Conservation (phyloP, 2,797 vertebrate species). For the Callimico goeldii region DNA sequence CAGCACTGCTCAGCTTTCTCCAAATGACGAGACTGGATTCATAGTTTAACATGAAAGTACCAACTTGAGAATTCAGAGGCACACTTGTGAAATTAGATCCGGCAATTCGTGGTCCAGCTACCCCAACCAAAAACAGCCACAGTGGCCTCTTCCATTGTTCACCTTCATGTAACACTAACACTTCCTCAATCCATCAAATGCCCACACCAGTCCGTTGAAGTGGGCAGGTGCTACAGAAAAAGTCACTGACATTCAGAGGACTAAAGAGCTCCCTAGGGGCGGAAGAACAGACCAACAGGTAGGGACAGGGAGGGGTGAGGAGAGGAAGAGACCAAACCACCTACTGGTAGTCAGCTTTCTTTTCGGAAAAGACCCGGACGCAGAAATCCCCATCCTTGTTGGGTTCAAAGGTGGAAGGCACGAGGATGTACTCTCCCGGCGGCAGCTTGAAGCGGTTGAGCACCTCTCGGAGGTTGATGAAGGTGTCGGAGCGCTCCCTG, state of each 20-base stretch:
- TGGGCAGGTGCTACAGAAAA: background rate
- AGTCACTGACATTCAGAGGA: background rate
- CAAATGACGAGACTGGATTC: background rate
- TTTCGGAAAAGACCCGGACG: slow-evolving; percentile 91
- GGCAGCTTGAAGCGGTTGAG: slow-evolving; percentile 90
- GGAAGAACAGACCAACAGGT: accelerated
- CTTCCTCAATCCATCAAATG: background rate
- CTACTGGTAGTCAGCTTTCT: slow-evolving; percentile 88
- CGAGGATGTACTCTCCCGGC: slow-evolving; percentile 88
- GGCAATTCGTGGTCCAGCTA: background rate
- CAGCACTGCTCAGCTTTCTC: background rate
- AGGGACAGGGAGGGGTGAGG: too few relatives aligned
- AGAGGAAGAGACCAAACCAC: slow-evolving; percentile 17
- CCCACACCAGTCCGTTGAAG: background rate
- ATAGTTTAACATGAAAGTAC: too few relatives aligned
- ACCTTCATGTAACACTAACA: accelerated
- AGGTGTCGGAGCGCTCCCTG: slow-evolving; percentile 89
- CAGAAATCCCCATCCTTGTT: slow-evolving; percentile 91
- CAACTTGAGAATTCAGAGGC: background rate
- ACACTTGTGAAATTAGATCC: background rate
- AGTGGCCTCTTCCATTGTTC: background rate
- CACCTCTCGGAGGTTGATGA: slow-evolving; percentile 91
- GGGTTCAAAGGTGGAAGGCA: slow-evolving; percentile 92
- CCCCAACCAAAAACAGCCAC: too few relatives aligned
- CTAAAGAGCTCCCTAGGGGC: accelerated